phyloP scores from a whole-genome alignment of 2,888 invertebrate genomes.

The Trichogramma dendrolimi region DNA sequence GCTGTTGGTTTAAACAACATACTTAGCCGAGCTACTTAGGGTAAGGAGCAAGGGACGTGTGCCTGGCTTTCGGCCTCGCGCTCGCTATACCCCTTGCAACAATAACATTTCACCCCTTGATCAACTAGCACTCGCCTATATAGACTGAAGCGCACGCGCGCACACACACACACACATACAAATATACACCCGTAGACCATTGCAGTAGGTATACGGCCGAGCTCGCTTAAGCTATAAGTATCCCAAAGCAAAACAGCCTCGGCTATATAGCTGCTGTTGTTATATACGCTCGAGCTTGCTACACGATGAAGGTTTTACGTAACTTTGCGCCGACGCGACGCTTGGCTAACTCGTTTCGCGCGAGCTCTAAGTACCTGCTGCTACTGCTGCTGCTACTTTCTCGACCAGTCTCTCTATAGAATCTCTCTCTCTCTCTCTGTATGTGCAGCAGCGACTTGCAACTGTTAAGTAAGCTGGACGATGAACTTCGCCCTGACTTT shows the following conservation, averaged over 20 bases:
- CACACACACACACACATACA: not conserved
- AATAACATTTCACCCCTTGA: slow-evolving; percentile 52
- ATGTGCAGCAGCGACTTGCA: too few relatives aligned
- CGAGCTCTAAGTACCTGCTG: slow-evolving; percentile 3
- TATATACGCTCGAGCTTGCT: too few relatives aligned
- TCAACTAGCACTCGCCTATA: slow-evolving; percentile 33
- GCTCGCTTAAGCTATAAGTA: too few relatives aligned
- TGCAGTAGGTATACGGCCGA: too few relatives aligned
- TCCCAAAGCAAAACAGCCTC: slow-evolving; percentile 22
- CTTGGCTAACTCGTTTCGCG: not conserved
- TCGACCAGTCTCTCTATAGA: too few relatives aligned
- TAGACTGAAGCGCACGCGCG: not conserved
- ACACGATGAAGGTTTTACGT: not conserved
- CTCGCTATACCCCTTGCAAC: slow-evolving; percentile 50
- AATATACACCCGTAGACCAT: too few relatives aligned
- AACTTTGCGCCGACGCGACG: not conserved
- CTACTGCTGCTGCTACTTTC: too few relatives aligned
- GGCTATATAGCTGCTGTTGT: not conserved
- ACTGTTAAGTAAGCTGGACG: too few relatives aligned
- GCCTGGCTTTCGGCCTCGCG: slow-evolving; percentile 19
- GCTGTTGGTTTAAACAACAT: slow-evolving; percentile 52
- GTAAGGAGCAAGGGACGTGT: not conserved
- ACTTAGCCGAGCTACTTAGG: slow-evolving; percentile 52
- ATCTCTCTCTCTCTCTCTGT: too few relatives aligned
- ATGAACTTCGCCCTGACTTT: too few relatives aligned